Base-by-base conservation (phyloP, 2,113 vertebrate genomes). In the Limanda limanda region DNA sequence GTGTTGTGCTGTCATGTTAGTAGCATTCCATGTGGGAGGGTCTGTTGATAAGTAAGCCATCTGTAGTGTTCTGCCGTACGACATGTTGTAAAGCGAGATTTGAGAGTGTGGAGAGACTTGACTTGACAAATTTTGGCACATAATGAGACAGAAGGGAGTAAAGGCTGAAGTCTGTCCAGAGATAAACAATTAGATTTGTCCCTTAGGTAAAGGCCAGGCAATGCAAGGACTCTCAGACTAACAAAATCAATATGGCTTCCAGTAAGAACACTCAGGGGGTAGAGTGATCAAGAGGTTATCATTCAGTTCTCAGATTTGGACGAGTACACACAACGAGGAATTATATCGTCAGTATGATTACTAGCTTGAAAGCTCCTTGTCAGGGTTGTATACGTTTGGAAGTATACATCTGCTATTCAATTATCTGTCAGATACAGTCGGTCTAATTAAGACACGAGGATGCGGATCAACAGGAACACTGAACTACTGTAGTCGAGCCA, bases 161-260 rank as follows among this genome's bases (percentile, higher is more conserved):
- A 93, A 94, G 85, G 89, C 92, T 94, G 92, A 92, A 94, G 93
- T 92, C 92, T 94, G 93, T 94, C 93, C 94, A 94, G 94, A 94
- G 93, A 95, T 94, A 95, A 95, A 95, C 94, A 95, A 95, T 95
- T 95, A 94, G 92, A 94, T 93, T 92, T 91, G 91, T 95, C 94
- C 93, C 94, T 87, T 92, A 89, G 93, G 94, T 94, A 93, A 93
- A 93, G 93, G 92, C 88, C 92, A 91, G 88, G 93, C 91, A 93
- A 92, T 89, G 89, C 84, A 89, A 94, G 89, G 91, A 93, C 93
- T 92, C 88, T 85, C 90, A 89, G 88, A 93, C 90, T 91, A 93
- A 92, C 89, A 88, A 93, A 94, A 95, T 95, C 94, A 95, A 95
- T 95, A 94, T 93, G 91, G 90, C 90, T 91, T 92, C 92, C 92